Evolutionary conservation across 2,797 vertebrate genomes (phyloP).

Genomic region (Anabacerthia variegaticeps): DNA sequence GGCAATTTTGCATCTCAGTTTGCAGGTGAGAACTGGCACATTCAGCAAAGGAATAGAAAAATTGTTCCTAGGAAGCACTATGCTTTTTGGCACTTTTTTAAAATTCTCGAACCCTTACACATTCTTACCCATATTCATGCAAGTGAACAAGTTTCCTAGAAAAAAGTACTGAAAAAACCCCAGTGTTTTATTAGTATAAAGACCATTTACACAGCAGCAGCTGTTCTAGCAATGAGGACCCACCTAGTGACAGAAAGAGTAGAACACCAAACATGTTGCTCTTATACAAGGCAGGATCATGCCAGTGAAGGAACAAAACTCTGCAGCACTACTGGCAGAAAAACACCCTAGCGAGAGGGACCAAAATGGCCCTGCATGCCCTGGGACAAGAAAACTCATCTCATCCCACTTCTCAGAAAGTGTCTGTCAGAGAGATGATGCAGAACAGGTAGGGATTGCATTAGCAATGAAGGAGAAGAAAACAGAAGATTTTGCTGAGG

Average conservation of each 20-base stretch:
- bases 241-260: not conserved
- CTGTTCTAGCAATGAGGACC: not conserved
- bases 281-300: not conserved
- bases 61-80: not conserved
- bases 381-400: not conserved
- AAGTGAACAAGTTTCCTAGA: not conserved
- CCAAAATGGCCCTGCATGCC: not conserved
- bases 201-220: not conserved
- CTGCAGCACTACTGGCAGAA: not conserved
- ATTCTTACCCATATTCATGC: not conserved
- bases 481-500: not conserved
- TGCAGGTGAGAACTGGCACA: not conserved
- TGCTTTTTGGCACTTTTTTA: no score
- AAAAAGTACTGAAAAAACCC: not conserved
- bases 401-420: not conserved
- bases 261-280: not conserved
- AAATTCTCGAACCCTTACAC: not conserved
- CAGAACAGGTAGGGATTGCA: not conserved
- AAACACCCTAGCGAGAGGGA: not conserved
- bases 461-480: not conserved
- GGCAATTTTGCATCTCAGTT: not conserved
- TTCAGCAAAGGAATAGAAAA: not conserved
- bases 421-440: not conserved
- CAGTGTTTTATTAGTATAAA: not conserved
- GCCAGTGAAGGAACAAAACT: not conserved